Evolutionary conservation across 1,140 invertebrate species (phyloP).

Genomic region (Drosophila watanabei): DNA sequence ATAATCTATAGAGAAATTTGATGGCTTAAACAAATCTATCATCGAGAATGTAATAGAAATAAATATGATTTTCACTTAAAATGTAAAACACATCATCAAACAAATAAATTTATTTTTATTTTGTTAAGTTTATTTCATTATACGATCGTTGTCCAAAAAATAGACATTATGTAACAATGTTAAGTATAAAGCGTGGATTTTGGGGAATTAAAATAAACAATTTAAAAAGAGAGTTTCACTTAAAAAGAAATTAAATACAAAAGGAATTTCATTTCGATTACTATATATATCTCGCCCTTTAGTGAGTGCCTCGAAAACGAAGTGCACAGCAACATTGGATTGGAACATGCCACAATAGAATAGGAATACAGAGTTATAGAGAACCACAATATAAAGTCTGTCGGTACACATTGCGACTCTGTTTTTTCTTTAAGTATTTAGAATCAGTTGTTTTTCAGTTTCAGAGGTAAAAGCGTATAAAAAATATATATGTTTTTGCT

Average conservation of each 20-base stretch:
- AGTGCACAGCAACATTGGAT: slow-evolving; percentile 61
- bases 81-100: background rate
- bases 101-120: background rate
- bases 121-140: slow-evolving; percentile 50
- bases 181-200: slow-evolving; percentile 44
- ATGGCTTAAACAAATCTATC: too few relatives aligned
- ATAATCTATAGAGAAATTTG: too few relatives aligned
- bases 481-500: slow-evolving; percentile 55
- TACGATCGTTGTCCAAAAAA: slow-evolving; percentile 52
- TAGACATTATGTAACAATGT: slow-evolving; percentile 61
- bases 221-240: slow-evolving; percentile 56
- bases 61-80: too few relatives aligned
- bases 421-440: slow-evolving; percentile 8
- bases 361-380: slow-evolving; percentile 38
- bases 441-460: slow-evolving; percentile 13
- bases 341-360: slow-evolving; percentile 60
- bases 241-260: slow-evolving; percentile 77
- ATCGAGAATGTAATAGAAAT: too few relatives aligned
- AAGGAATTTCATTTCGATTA: slow-evolving; percentile 58
- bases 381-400: slow-evolving; percentile 26
- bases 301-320: slow-evolving; percentile 70
- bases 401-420: background rate
- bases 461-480: slow-evolving; percentile 61
- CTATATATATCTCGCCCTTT: slow-evolving; percentile 37
- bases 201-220: slow-evolving; percentile 46